These are phyloP conservation scores for Sarotherodon lohbergeri DNA, from an alignment of 2,113 vertebrate genomes.

Conservation along the genomic window DNA sequence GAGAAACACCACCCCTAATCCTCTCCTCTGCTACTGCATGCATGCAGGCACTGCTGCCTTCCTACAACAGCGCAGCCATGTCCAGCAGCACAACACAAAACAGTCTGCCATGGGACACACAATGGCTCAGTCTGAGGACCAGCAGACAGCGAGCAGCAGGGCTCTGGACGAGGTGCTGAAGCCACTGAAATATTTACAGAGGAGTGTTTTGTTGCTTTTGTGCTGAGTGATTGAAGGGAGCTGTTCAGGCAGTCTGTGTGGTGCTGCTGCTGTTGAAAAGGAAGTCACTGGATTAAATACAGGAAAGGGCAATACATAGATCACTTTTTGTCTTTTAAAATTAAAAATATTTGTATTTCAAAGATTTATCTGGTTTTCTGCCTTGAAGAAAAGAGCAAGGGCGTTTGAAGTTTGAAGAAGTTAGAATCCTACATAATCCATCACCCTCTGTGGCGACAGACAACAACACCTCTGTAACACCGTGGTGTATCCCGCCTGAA, in stretches of 20 bases:
- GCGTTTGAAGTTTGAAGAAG: conserved; percentile 23
- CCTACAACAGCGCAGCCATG: conserved; percentile 56
- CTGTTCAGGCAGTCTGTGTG: conserved; percentile 16
- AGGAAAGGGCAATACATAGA: not conserved
- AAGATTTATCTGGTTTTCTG: not conserved
- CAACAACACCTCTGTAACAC: conserved; percentile 50
- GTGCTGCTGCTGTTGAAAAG: not conserved
- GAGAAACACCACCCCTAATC: conserved; percentile 52
- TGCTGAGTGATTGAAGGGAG: conserved; percentile 52
- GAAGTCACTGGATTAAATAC: conserved; percentile 6
- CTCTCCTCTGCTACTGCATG: conserved; percentile 35
- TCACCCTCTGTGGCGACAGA: conserved; percentile 41
- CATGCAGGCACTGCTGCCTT: conserved; percentile 55
- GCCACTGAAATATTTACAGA: conserved; percentile 72
- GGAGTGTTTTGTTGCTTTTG: conserved; percentile 70
- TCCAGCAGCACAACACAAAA: conserved; percentile 50
- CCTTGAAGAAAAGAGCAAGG: not conserved
- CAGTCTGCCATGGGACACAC: conserved; percentile 40
- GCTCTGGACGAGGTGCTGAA: conserved; percentile 50
- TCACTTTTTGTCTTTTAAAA: not conserved
- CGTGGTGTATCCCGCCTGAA: conserved; percentile 68
- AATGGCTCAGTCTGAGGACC: conserved; percentile 53
- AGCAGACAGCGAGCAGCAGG: conserved; percentile 63
- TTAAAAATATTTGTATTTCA: not conserved
- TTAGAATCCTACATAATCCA: conserved; percentile 42